Conservation (phyloP, 2,113 vertebrate genomes). For the Girardinichthys multiradiatus region DNA sequence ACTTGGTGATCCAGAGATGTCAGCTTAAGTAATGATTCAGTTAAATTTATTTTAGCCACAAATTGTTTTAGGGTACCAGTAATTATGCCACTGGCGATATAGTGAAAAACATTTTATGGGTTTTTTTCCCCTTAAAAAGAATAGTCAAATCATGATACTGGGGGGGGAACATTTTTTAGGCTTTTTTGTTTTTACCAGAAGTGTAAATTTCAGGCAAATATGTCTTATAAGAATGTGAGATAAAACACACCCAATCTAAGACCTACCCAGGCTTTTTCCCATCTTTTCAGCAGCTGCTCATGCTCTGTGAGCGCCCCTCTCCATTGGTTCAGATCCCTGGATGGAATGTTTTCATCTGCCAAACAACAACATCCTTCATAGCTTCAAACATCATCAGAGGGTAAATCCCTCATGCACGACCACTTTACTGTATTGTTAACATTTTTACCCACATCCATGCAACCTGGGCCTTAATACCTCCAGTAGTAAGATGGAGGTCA, state of each 20-base stretch:
- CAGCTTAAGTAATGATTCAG: background rate
- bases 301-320: constrained; percentile 84
- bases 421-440: background rate
- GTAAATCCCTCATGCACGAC: constrained; percentile 5
- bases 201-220: background rate
- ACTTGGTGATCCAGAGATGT: no score
- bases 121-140: background rate
- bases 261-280: constrained; percentile 90
- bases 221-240: background rate
- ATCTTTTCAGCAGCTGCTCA: constrained; percentile 85
- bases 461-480: constrained; percentile 68
- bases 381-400: background rate
- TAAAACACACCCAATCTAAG: background rate
- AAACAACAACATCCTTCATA: constrained; percentile 55
- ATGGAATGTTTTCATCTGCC: constrained; percentile 81
- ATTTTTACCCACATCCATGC: constrained; percentile 13
- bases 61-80: no score
- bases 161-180: no score
- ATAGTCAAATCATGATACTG: background rate
- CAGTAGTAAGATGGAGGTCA: constrained; percentile 74
- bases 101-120: no score
- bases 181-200: no score
- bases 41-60: background rate
- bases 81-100: no score
- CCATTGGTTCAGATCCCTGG: constrained; percentile 85